phyloP scores from a whole-genome alignment of 2,888 invertebrate genomes.

The Melinaea marsaeus region DNA sequence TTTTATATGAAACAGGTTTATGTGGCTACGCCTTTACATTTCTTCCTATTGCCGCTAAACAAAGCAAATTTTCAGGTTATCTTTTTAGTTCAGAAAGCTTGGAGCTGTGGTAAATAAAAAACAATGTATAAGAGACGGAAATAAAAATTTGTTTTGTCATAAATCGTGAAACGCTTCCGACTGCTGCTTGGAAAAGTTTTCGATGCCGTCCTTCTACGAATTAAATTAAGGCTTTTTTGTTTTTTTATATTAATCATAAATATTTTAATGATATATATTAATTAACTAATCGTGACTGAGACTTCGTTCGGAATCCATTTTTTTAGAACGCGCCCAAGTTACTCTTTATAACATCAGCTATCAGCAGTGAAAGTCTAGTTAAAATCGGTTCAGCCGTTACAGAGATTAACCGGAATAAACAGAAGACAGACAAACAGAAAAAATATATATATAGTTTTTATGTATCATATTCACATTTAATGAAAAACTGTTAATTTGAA shows the following conservation, averaged over 20 bases:
- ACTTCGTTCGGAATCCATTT: no score
- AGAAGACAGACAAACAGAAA: no score
- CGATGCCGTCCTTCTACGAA: conserved; percentile 54
- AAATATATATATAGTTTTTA: no score
- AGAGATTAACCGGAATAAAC: no score
- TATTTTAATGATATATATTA: neutral
- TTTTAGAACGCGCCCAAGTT: no score
- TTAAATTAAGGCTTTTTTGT: conserved; percentile 6
- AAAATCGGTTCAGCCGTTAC: no score
- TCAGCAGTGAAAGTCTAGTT: no score
- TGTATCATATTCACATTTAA: conserved; percentile 1
- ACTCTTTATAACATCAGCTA: no score
- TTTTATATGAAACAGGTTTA: no score
- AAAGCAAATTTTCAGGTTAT: conserved; percentile 70
- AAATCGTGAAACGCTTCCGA: conserved; percentile 74
- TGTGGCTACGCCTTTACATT: neutral
- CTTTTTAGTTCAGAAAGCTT: conserved; percentile 67
- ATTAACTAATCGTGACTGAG: no score
- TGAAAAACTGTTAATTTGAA: neutral
- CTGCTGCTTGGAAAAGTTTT: conserved; percentile 66
- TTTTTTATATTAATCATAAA: neutral
- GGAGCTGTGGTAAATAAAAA: conserved; percentile 62
- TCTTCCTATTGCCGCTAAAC: conserved; percentile 63
- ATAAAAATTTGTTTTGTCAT: conserved; percentile 76
- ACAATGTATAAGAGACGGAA: conserved; percentile 72